phyloP scores from a whole-genome alignment of 2,888 invertebrate genomes.

The Ichneumoninae sp. region DNA sequence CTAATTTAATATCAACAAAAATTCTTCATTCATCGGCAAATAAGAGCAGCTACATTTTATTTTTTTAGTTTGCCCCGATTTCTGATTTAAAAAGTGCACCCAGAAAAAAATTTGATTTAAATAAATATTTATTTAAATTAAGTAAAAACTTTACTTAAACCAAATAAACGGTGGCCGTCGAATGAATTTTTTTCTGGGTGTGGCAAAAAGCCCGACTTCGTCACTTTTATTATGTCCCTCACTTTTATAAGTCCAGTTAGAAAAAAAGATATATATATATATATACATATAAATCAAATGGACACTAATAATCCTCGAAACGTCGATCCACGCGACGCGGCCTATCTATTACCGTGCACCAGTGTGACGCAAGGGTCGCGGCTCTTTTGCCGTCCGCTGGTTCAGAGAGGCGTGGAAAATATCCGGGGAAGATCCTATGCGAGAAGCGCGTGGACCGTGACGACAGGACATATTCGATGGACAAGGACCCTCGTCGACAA shows the following conservation, averaged over 20 bases:
- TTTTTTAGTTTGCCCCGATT: no score
- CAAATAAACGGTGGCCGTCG: no score
- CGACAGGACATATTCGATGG: conserved; percentile 75
- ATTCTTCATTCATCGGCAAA: background rate
- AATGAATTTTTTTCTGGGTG: no score
- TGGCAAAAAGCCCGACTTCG: background rate
- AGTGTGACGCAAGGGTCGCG: conserved; percentile 36
- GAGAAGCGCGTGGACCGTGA: conserved; percentile 76
- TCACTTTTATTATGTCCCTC: no score
- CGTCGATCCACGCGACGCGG: conserved; percentile 57
- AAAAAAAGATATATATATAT: background rate
- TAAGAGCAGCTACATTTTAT: background rate
- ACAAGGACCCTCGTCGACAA: conserved; percentile 67
- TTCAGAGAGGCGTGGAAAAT: conserved; percentile 78
- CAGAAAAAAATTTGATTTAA: no score
- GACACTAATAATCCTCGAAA: conserved; percentile 59
- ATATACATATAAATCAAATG: conserved; percentile 25
- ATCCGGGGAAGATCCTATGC: conserved; percentile 71
- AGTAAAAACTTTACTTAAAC: no score
- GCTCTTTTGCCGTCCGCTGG: conserved; percentile 45
- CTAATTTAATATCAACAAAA: background rate
- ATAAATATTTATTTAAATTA: no score
- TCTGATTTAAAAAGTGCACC: no score
- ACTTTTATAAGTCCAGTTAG: background rate
- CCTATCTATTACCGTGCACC: conserved; percentile 54